Conservation (phyloP, 2,797 vertebrate genomes). For the Brachyrhaphis roseni region DNA sequence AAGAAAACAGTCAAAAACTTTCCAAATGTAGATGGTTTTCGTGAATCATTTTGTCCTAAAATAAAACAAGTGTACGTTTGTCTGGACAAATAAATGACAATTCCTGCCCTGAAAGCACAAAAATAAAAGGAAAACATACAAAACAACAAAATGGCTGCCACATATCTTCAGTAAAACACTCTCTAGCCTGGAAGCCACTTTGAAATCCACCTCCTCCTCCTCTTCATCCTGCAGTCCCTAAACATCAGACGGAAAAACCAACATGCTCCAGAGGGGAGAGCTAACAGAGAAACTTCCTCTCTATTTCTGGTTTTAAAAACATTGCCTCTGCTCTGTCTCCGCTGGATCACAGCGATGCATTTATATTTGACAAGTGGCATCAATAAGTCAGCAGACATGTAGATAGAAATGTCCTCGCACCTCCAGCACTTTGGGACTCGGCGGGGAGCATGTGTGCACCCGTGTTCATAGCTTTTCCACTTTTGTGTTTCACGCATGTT, state of each 20-base stretch:
- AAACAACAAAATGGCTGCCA: slow-evolving; percentile 47
- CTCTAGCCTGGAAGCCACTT: slow-evolving; percentile 53
- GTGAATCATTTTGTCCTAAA: not conserved
- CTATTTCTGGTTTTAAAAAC: slow-evolving; percentile 31
- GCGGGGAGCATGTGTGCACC: slow-evolving; percentile 22
- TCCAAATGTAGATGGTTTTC: not conserved
- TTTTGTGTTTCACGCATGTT: slow-evolving; percentile 19
- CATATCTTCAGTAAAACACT: slow-evolving; percentile 63
- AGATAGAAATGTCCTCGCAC: slow-evolving; percentile 66
- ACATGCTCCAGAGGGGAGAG: slow-evolving; percentile 39
- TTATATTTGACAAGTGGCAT: slow-evolving; percentile 71
- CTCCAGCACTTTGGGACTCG: slow-evolving; percentile 44
- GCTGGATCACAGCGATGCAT: slow-evolving; percentile 58
- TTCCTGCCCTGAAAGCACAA: not conserved
- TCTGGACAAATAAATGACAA: slow-evolving; percentile 18
- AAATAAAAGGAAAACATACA: slow-evolving; percentile 13
- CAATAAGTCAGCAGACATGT: slow-evolving; percentile 69
- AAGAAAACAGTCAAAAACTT: not conserved
- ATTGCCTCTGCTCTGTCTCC: slow-evolving; percentile 43
- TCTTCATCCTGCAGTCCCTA: slow-evolving; percentile 36
- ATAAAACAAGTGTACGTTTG: slow-evolving; percentile 12
- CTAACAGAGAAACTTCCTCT: slow-evolving; percentile 34
- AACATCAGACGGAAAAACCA: slow-evolving; percentile 54
- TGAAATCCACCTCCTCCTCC: slow-evolving; percentile 46
- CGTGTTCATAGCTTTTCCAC: slow-evolving; percentile 18